Conservation (phyloP, 2,888 invertebrate species). For the Automeris io region DNA sequence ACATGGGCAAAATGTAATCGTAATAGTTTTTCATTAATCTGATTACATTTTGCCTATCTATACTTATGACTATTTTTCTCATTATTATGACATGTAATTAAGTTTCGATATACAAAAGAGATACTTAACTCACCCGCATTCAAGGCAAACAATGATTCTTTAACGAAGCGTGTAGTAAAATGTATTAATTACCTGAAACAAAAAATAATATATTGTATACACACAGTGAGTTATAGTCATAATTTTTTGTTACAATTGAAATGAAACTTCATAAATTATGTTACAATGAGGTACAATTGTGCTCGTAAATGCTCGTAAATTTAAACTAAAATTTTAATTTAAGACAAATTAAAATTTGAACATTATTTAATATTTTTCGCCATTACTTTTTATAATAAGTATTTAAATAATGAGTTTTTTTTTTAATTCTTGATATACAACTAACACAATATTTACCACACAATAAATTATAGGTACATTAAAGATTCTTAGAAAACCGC, state of each 20-base stretch:
- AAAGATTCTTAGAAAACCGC: no score
- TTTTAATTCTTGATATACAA: no score
- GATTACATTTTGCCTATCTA: not conserved
- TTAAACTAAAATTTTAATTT: no score
- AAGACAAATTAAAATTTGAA: no score
- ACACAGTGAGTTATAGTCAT: not conserved
- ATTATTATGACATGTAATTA: not conserved
- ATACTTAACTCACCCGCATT: not conserved
- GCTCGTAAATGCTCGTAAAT: not conserved
- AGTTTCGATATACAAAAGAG: not conserved
- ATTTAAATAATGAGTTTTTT: no score
- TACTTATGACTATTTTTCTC: not conserved
- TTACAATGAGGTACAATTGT: not conserved
- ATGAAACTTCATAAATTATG: slow-evolving; percentile 5
- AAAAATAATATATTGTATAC: slow-evolving; percentile 12
- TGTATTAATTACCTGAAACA: slow-evolving; percentile 27
- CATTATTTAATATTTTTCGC: no score
- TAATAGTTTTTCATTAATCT: no score
- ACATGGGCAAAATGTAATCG: no score
- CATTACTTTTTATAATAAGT: no score
- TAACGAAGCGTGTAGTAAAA: not conserved
- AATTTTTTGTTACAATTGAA: slow-evolving; percentile 4
- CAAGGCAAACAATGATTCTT: not conserved
- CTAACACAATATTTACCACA: no score
- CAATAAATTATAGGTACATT: no score